Percentiles rank a stretch among this genome's conserved stretches.
phyloP scores from a whole-genome alignment of 2,113 vertebrate species.

The Odocoileus hemionus region DNA sequence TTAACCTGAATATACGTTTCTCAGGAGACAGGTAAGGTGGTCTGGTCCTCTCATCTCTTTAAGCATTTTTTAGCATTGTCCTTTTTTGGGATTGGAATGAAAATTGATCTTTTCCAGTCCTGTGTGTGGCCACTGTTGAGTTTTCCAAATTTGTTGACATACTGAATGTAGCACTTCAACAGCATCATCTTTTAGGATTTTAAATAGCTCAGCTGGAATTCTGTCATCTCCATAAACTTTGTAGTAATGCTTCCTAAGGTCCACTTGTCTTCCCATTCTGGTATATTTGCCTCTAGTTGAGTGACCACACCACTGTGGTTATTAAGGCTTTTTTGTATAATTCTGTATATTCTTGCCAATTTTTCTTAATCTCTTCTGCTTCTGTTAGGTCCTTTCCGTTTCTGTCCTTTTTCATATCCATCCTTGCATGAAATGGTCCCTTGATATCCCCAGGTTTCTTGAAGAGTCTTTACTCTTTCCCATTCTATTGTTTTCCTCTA shows the following conservation, averaged over 20 bases:
- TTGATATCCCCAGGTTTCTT: neutral
- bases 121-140: neutral
- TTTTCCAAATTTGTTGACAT: neutral
- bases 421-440: neutral
- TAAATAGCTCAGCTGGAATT: neutral
- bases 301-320: neutral
- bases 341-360: neutral
- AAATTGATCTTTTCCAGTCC: neutral
- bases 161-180: neutral
- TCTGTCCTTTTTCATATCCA: neutral
- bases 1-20: neutral
- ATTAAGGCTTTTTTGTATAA: neutral
- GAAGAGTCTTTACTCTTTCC: neutral
- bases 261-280: neutral
- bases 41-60: neutral
- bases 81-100: neutral
- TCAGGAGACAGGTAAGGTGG: neutral
- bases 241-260: neutral
- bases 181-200: neutral
- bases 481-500: neutral
- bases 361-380: neutral
- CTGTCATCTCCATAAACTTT: neutral
- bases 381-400: neutral
- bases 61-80: neutral
- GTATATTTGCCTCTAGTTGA: neutral